These are phyloP conservation scores for Cepphus grylle DNA, from an alignment of 2,113 vertebrate genomes.

Conservation along the genomic window DNA sequence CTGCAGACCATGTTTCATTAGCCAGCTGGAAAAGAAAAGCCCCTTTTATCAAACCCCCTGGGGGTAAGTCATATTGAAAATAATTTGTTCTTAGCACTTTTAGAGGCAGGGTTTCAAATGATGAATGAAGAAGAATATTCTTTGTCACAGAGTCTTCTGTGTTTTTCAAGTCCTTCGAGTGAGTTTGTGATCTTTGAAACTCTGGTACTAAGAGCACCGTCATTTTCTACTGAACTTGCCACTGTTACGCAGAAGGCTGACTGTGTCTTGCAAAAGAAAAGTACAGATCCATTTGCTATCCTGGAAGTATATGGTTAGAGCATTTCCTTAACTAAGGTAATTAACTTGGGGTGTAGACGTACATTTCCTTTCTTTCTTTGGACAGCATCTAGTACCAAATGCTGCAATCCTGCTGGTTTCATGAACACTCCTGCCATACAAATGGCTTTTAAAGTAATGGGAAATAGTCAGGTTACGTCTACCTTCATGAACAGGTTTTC, in stretches of 20 bases:
- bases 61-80: conserved; percentile 29
- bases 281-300: not conserved
- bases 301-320: not conserved
- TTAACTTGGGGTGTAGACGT: not conserved
- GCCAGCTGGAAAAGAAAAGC: conserved; percentile 35
- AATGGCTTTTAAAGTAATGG: not conserved
- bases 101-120: conserved; percentile 12
- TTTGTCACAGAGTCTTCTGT: conserved; percentile 12
- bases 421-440: not conserved
- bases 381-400: not conserved
- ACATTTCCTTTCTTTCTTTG: not conserved
- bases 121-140: conserved; percentile 31
- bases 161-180: conserved; percentile 10
- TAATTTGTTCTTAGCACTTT: conserved; percentile 24
- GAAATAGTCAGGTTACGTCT: not conserved
- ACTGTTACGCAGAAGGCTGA: not conserved
- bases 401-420: not conserved
- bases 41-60: conserved; percentile 13
- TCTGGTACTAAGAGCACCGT: not conserved
- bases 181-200: not conserved
- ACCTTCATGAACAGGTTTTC: not conserved
- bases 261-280: not conserved
- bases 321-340: not conserved
- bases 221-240: not conserved
- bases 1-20: conserved; percentile 12